These are phyloP conservation scores for Mustela lutreola DNA, from an alignment of 2,113 vertebrate species.

Conservation along the genomic window DNA sequence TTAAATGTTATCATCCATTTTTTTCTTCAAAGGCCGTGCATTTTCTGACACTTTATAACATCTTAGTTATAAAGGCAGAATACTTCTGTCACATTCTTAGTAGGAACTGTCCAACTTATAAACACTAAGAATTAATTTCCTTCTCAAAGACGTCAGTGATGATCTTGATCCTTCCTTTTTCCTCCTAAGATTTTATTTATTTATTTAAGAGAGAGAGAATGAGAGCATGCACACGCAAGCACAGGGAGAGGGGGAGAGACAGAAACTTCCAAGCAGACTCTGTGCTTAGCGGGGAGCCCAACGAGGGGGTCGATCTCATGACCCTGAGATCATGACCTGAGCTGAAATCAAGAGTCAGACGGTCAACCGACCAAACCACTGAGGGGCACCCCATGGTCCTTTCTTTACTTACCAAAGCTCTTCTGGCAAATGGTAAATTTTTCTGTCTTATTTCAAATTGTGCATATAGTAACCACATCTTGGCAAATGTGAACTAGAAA, in stretches of 20 bases:
- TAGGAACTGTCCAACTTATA: not conserved
- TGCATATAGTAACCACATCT: conserved; percentile 97
- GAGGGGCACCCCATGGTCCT: not conserved
- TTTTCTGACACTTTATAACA: not conserved
- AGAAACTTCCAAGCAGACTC: not conserved
- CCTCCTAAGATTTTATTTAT: not conserved
- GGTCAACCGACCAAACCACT: not conserved
- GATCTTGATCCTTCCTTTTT: not conserved
- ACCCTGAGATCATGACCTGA: not conserved
- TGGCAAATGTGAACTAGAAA: conserved; percentile 97
- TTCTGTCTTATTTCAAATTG: conserved; percentile 99
- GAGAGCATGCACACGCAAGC: not conserved
- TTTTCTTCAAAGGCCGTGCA: not conserved
- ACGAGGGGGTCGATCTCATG: not conserved
- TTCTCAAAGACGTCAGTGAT: conserved; percentile 62
- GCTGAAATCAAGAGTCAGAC: not conserved
- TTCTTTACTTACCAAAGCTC: conserved; percentile 92
- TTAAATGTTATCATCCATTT: not conserved
- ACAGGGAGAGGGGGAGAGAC: not conserved
- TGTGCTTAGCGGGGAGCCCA: not conserved
- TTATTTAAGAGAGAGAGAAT: not conserved
- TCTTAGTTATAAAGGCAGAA: not conserved
- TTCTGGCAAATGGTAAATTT: conserved; percentile 94
- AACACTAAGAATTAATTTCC: conserved; percentile 43
- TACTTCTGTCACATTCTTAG: not conserved